These are phyloP conservation scores for Papilio polyxenes DNA, from an alignment of 1,140 invertebrate species.

Conservation along the genomic window DNA sequence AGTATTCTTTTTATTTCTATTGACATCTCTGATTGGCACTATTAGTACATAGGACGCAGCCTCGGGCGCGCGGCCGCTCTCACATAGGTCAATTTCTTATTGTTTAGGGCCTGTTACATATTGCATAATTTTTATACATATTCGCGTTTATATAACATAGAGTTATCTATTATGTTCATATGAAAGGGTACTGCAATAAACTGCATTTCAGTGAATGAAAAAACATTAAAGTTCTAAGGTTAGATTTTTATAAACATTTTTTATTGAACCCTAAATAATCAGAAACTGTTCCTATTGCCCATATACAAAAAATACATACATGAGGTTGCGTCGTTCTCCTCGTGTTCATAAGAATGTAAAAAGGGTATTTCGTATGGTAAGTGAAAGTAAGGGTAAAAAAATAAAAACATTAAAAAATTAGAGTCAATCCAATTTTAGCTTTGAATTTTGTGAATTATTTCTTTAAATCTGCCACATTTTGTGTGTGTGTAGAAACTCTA, in stretches of 20 bases:
- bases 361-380: background rate
- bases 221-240: conserved; percentile 63
- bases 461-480: no score
- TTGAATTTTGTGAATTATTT: background rate
- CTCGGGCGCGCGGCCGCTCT: conserved; percentile 27
- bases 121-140: conserved; percentile 69
- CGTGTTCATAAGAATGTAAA: background rate
- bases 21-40: conserved; percentile 43
- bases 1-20: conserved; percentile 50
- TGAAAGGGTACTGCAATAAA: conserved; percentile 70
- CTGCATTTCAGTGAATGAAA: conserved; percentile 71
- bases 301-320: background rate
- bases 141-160: conserved; percentile 64
- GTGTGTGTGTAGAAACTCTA: no score
- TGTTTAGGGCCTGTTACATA: conserved; percentile 56
- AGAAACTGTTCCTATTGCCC: conserved; percentile 9
- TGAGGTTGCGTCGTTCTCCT: background rate
- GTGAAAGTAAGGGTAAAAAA: background rate
- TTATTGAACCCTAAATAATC: conserved; percentile 45
- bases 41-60: conserved; percentile 44
- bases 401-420: background rate
- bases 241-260: conserved; percentile 69
- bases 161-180: conserved; percentile 67
- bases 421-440: background rate
- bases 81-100: conserved; percentile 57